A percentile compares a stretch with the other conserved stretches of the same genome.
Conservation (phyloP, 2,888 invertebrate genomes). For the Mesoligia furuncula region DNA sequence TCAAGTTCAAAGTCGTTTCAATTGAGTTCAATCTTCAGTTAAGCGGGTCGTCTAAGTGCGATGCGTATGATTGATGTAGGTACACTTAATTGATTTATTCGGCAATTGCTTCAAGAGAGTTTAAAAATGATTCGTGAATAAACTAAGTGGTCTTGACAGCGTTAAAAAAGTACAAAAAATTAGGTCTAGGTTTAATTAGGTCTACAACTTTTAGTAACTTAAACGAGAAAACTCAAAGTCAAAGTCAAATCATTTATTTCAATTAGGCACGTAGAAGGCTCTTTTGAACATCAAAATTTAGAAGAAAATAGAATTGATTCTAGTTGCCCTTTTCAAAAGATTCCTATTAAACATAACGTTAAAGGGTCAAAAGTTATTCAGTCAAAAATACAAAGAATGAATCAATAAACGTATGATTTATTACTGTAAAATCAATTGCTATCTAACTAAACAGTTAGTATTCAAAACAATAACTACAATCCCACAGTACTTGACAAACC, state of each 20-base stretch:
- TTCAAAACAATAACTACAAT: slow-evolving; percentile 34
- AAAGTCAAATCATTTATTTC: neutral
- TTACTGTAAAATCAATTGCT: slow-evolving; percentile 4
- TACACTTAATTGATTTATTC: slow-evolving; percentile 54
- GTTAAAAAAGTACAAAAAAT: neutral
- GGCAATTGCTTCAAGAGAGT: slow-evolving; percentile 42
- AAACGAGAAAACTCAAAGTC: no score
- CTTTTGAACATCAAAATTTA: no score
- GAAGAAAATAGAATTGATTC: no score
- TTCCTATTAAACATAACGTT: no score
- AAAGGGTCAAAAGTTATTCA: neutral
- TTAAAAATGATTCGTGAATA: slow-evolving; percentile 28
- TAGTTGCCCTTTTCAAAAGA: no score
- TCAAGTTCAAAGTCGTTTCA: slow-evolving; percentile 79
- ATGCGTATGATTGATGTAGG: slow-evolving; percentile 61
- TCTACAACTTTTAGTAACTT: neutral
- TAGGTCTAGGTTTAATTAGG: no score
- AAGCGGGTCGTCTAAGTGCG: slow-evolving; percentile 56
- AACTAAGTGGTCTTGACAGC: slow-evolving; percentile 28
- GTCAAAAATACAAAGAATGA: neutral
- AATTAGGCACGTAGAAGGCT: neutral
- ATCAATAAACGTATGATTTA: slow-evolving; percentile 10
- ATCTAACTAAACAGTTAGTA: neutral
- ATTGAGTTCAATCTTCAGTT: slow-evolving; percentile 73
- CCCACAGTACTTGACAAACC: slow-evolving; percentile 52